Base-by-base conservation (phyloP, 2,888 invertebrate species). In the Ophion ventricosus region DNA sequence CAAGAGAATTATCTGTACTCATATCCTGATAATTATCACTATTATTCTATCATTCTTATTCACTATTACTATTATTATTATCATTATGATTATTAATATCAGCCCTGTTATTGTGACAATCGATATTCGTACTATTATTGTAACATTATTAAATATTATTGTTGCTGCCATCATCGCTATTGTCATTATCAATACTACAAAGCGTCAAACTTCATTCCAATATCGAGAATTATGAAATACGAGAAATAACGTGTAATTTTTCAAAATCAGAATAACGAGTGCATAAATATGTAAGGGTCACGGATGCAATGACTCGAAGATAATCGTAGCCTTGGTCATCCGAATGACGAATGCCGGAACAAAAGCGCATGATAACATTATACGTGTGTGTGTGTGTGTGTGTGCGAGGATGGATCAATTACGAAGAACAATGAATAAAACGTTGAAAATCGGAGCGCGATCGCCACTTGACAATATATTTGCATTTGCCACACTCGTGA, bases 351-450 rank as follows among this genome's bases (percentile, higher is more conserved):
- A 54, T 20, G 17, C 56, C 20, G 29, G 25, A n/a, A 70, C 56
- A n/a, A 70, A 70, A 54, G 56, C 49, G 49, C 49, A 17, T 49
- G 49, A 49, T 49, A 49, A 49, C 17, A n/a, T 49, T 17, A 43
- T 43, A 43, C 43, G 43, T 14, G 11, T 3, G n/a, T n/a, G n/a
- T n/a, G n/a, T n/a, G 43, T 14, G 11, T 3, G 43, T 14, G 11
- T 3, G 43, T 43, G 14, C 43, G 35, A 35, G 23, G 56, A 54
- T 29, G 0, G 20, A 20, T 1, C 56, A 20, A 54, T n/a, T 17
- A 57, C 10, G 17, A 57, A 40, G 72, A 72, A 72, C 70, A 70
- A 70, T 57, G 70, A 49, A 49, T 17, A 35, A 72, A 72, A 23
- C 23, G 26, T 26, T 8, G 20, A 23, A 72, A 23, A 20, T n/a